These are phyloP conservation scores for Apodemus sylvaticus DNA, from an alignment of 2,113 vertebrate species.

Conservation along the genomic window DNA sequence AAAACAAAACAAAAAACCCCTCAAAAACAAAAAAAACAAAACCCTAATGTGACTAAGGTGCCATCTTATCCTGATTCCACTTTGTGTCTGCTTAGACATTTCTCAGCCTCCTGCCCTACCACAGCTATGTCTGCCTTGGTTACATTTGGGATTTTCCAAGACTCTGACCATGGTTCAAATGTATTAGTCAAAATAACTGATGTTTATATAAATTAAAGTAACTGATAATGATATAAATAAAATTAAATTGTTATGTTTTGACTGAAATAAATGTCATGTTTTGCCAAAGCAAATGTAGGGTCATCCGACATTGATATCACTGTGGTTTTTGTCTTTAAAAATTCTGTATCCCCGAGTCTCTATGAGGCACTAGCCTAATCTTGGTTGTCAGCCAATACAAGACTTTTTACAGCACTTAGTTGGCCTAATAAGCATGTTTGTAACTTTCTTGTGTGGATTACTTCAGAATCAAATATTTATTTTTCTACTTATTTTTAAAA, in stretches of 20 bases:
- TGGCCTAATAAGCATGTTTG: not conserved
- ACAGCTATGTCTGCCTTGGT: not conserved
- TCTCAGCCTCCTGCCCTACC: not conserved
- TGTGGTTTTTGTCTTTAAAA: not conserved
- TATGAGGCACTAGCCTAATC: not conserved
- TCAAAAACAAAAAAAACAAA: too few species aligned
- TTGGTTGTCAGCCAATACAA: not conserved
- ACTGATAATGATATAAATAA: not conserved
- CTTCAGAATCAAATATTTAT: not conserved
- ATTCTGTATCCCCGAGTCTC: not conserved
- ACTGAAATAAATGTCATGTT: not conserved
- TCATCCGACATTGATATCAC: not conserved
- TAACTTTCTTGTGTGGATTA: not conserved
- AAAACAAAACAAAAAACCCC: too few species aligned
- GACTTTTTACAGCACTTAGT: not conserved
- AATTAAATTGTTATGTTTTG: not conserved
- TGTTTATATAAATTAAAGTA: not conserved
- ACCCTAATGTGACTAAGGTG: not conserved
- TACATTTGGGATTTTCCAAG: not conserved
- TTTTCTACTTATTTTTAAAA: not conserved
- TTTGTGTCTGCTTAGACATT: not conserved
- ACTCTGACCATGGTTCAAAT: not conserved
- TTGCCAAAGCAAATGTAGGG: not conserved
- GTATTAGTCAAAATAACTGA: not conserved
- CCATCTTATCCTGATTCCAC: not conserved